These are phyloP conservation scores for Drosophila emarginata DNA, from an alignment of 2,888 invertebrate species.

Conservation along the genomic window DNA sequence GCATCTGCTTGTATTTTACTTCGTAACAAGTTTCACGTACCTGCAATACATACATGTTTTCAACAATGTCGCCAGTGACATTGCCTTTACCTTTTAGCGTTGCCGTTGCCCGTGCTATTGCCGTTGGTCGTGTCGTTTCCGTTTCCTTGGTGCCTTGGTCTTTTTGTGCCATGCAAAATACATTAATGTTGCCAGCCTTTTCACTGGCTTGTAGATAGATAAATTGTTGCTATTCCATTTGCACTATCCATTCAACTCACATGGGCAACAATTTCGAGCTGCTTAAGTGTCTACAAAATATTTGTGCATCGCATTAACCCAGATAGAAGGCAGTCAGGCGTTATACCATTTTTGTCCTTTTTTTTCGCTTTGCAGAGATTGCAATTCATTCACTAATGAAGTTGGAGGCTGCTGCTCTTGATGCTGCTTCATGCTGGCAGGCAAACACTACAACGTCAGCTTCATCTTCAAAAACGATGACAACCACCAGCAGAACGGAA, in stretches of 20 bases:
- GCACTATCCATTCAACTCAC: slow-evolving; percentile 27
- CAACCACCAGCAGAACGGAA: slow-evolving; percentile 40
- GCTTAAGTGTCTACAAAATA: slow-evolving; percentile 56
- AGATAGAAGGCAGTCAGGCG: slow-evolving; percentile 44
- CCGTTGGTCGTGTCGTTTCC: slow-evolving; percentile 40
- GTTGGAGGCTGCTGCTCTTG: not conserved
- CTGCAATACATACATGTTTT: slow-evolving; percentile 67
- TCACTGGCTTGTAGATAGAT: slow-evolving; percentile 37
- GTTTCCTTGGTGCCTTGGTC: slow-evolving; percentile 34
- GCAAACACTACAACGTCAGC: slow-evolving; percentile 19
- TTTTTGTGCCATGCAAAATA: slow-evolving; percentile 33
- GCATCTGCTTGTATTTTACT: slow-evolving; percentile 39
- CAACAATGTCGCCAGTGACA: slow-evolving; percentile 67
- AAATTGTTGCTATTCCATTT: slow-evolving; percentile 37
- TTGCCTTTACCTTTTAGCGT: slow-evolving; percentile 12
- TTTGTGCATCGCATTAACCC: slow-evolving; percentile 64
- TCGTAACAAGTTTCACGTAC: slow-evolving; percentile 72
- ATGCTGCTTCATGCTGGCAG: not conserved
- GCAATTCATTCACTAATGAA: slow-evolving; percentile 17
- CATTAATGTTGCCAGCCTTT: slow-evolving; percentile 56
- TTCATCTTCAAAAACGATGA: slow-evolving; percentile 32
- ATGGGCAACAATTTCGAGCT: slow-evolving; percentile 46
- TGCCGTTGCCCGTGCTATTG: slow-evolving; percentile 36
- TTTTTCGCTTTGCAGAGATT: slow-evolving; percentile 25
- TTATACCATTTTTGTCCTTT: not conserved